A percentile compares a stretch with the other conserved stretches of the same genome.
Evolutionary conservation across 2,113 vertebrate species (phyloP).

Genomic region (Tangachromis dhanisi): DNA sequence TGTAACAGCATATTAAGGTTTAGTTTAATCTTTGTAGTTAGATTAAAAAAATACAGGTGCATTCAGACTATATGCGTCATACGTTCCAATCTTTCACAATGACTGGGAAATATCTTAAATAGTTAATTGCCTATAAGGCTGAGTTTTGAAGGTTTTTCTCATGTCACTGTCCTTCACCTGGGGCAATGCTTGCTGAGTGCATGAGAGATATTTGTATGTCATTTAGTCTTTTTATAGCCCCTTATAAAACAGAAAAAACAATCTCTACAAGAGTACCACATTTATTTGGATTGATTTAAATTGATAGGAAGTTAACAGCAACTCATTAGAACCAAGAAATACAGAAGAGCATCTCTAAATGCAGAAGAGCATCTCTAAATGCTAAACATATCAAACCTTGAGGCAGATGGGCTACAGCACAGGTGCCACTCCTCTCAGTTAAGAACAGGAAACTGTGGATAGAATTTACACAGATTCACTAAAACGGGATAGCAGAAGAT

Average conservation of each 20-base stretch:
- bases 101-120: neutral
- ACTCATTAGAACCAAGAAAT: neutral
- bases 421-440: rapidly evolving
- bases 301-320: neutral
- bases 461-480: neutral
- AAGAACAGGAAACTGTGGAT: neutral
- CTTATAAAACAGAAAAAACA: neutral
- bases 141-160: neutral
- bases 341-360: neutral
- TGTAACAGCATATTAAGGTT: neutral
- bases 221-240: neutral
- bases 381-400: neutral
- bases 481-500: neutral
- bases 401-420: neutral
- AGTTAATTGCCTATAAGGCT: neutral
- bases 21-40: neutral
- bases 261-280: neutral
- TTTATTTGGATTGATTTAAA: neutral
- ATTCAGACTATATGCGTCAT: neutral
- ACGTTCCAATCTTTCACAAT: rapidly evolving
- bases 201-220: neutral
- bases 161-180: neutral
- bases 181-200: neutral
- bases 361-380: neutral
- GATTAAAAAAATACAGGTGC: neutral